Conservation (phyloP, 2,888 invertebrate species). For the Aricia artaxerxes region DNA sequence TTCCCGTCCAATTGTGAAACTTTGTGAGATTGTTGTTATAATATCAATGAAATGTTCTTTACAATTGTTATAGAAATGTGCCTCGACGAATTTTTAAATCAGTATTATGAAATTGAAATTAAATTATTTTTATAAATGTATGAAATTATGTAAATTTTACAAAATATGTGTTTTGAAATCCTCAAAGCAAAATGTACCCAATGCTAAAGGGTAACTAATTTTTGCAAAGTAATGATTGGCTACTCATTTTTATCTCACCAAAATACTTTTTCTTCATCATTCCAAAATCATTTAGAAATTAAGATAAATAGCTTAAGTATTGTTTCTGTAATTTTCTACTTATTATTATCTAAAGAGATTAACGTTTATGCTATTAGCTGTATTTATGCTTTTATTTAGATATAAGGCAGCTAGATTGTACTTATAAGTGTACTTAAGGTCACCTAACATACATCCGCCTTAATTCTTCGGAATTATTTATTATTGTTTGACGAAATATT, state of each 20-base stretch:
- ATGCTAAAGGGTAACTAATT: too few relatives aligned
- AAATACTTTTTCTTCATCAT: conserved; percentile 5
- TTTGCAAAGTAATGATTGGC: background rate
- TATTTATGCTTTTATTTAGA: conserved; percentile 25
- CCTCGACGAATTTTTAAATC: conserved; percentile 45
- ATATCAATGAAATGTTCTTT: conserved; percentile 20
- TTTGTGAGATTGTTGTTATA: conserved; percentile 17
- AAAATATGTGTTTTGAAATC: background rate
- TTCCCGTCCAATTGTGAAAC: conserved; percentile 26
- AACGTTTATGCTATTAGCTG: conserved; percentile 9
- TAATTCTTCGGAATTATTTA: conserved; percentile 16
- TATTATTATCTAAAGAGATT: conserved; percentile 10
- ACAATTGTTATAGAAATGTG: conserved; percentile 36
- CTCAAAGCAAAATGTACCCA: background rate
- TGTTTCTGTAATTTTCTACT: conserved; percentile 19
- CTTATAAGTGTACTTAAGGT: conserved; percentile 26
- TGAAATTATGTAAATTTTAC: background rate
- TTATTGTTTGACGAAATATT: conserved; percentile 6
- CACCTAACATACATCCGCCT: conserved; percentile 20
- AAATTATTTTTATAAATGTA: conserved; percentile 26
- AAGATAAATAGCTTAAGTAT: background rate
- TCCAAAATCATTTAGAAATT: conserved; percentile 22
- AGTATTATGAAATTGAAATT: conserved; percentile 46
- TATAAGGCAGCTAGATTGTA: conserved; percentile 18
- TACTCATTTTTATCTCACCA: background rate